These are phyloP conservation scores for Adelognathus sp. DNA, from an alignment of 2,888 invertebrate genomes.

Conservation along the genomic window DNA sequence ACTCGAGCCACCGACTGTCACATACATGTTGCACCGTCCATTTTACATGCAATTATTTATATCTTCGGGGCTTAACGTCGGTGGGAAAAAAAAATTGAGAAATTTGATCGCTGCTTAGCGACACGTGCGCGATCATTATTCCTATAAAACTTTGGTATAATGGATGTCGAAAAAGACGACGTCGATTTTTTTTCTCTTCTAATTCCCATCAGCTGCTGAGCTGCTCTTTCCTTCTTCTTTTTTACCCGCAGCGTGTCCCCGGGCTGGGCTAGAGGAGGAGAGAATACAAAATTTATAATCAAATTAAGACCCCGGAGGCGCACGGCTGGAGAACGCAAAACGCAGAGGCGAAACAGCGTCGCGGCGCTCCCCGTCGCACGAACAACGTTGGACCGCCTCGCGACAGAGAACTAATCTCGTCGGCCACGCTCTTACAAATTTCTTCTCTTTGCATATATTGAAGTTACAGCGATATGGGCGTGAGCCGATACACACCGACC, in stretches of 20 bases:
- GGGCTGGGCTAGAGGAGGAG: slow-evolving; percentile 53
- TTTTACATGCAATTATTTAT: slow-evolving; percentile 39
- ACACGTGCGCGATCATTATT: background rate
- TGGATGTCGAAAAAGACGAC: slow-evolving; percentile 11
- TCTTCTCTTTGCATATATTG: slow-evolving; percentile 62
- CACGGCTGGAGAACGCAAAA: slow-evolving; percentile 40
- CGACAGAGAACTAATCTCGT: slow-evolving; percentile 67
- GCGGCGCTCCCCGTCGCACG: slow-evolving; percentile 53
- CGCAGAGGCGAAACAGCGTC: slow-evolving; percentile 33
- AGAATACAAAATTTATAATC: slow-evolving; percentile 67
- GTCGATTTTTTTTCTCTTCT: slow-evolving; percentile 16
- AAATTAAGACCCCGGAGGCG: slow-evolving; percentile 60
- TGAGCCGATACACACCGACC: slow-evolving; percentile 37
- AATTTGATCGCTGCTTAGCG: background rate
- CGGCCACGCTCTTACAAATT: slow-evolving; percentile 66
- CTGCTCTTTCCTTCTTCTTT: too few species aligned
- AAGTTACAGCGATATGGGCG: slow-evolving; percentile 27
- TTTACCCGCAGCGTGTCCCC: slow-evolving; percentile 35
- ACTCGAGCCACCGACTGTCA: slow-evolving; percentile 17
- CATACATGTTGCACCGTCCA: slow-evolving; percentile 12
- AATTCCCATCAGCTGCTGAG: slow-evolving; percentile 50
- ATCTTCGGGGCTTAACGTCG: background rate
- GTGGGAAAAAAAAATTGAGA: background rate
- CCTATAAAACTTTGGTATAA: slow-evolving; percentile 3
- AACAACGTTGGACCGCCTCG: slow-evolving; percentile 40